Percentiles rank a stretch among this genome's conserved stretches.
These are phyloP conservation scores for Calcarius lapponicus DNA, from an alignment of 2,797 vertebrate species.

Conservation along the genomic window DNA sequence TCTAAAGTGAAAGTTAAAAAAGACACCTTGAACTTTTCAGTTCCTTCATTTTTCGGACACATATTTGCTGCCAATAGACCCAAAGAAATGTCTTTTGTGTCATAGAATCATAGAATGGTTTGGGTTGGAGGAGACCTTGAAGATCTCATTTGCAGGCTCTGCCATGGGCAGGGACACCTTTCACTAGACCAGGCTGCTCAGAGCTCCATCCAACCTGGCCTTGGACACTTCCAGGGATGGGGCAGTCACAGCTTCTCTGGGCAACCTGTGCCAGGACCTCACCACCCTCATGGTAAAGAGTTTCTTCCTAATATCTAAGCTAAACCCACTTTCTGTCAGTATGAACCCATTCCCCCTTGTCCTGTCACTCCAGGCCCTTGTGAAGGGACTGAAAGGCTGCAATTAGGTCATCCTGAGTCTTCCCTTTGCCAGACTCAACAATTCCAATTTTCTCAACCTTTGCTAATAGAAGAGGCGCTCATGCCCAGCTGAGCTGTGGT, in stretches of 20 bases:
- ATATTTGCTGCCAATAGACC: background rate
- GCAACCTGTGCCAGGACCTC: accelerated
- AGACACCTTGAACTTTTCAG: background rate
- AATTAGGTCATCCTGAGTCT: background rate
- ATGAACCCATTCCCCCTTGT: background rate
- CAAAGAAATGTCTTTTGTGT: background rate
- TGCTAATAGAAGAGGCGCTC: background rate
- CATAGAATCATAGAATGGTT: background rate
- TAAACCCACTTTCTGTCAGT: background rate
- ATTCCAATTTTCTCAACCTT: background rate
- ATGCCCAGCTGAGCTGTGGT: background rate
- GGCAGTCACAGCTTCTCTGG: background rate
- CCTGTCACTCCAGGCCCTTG: background rate
- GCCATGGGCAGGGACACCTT: accelerated
- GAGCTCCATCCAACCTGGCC: accelerated
- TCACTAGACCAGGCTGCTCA: accelerated
- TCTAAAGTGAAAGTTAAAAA: background rate
- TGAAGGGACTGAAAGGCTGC: background rate
- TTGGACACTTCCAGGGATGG: background rate
- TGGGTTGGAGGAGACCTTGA: background rate
- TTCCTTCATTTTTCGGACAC: background rate
- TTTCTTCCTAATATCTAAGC: background rate
- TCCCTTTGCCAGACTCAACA: background rate
- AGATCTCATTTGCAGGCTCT: accelerated
- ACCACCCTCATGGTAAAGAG: background rate